phyloP scores from a whole-genome alignment of 2,113 vertebrate species.

The Sclerurus mexicanus region DNA sequence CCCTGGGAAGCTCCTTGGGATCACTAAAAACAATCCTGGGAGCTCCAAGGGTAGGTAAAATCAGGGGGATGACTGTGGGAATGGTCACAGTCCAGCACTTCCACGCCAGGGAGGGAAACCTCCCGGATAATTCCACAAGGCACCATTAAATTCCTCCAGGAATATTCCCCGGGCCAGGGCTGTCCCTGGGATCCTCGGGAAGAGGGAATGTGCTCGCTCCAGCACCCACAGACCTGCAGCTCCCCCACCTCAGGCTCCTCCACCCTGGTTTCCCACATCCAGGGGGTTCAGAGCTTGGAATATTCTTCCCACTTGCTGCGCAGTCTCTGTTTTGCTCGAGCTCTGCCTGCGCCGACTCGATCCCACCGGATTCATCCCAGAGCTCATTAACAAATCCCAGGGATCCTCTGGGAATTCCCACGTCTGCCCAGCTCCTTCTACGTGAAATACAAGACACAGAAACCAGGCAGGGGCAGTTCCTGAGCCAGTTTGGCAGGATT shows the following conservation, averaged over 20 bases:
- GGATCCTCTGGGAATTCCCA: not conserved
- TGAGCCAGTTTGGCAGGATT: not conserved
- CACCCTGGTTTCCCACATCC: not conserved
- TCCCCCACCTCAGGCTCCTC: not conserved
- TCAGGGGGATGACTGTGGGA: not conserved
- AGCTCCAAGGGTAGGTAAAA: not conserved
- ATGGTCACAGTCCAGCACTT: not conserved
- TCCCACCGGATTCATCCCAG: accelerated
- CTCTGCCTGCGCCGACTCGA: too few relatives aligned
- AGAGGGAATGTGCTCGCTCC: not conserved
- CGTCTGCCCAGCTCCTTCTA: not conserved
- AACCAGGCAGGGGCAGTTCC: not conserved
- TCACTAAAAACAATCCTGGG: not conserved
- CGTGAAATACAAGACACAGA: not conserved
- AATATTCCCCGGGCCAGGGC: not conserved
- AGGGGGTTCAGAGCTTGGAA: not conserved
- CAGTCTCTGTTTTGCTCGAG: not conserved
- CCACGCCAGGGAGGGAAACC: not conserved
- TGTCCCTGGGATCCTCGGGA: not conserved
- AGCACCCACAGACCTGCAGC: too few relatives aligned
- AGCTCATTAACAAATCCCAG: not conserved
- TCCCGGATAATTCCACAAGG: too few relatives aligned
- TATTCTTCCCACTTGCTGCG: not conserved
- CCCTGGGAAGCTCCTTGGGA: not conserved
- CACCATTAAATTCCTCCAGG: not conserved